Evolutionary conservation across 2,113 vertebrate species (phyloP).

Genomic region (Micronycteris hirsuta): DNA sequence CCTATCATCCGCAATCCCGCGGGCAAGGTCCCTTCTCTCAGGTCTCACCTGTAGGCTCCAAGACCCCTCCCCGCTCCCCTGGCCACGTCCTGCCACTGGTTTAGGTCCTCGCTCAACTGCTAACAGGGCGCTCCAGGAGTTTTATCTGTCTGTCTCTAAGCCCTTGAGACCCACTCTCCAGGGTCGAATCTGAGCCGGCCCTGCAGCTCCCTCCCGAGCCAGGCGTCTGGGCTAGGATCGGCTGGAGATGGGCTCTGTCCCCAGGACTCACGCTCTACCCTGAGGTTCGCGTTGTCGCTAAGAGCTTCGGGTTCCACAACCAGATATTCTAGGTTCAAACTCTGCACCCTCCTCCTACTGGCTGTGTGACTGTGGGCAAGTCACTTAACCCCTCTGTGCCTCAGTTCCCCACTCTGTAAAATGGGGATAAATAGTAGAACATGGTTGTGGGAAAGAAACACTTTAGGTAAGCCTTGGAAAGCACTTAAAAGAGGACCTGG

Average conservation of each 20-base stretch:
- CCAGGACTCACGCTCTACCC: neutral
- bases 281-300: neutral
- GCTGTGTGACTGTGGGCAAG: neutral
- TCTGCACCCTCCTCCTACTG: neutral
- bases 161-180: neutral
- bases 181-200: slow-evolving; percentile 44
- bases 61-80: neutral
- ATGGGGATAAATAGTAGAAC: neutral
- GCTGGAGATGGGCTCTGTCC: neutral
- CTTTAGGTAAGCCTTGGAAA: neutral
- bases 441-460: neutral
- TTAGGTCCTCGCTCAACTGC: neutral
- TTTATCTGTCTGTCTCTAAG: neutral
- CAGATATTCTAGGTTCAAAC: neutral
- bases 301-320: neutral
- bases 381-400: neutral
- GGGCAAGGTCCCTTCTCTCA: neutral
- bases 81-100: too few relatives aligned
- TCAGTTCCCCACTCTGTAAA: neutral
- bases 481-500: neutral
- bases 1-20: neutral
- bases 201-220: slow-evolving; percentile 82
- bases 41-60: neutral
- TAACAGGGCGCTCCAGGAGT: neutral
- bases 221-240: slow-evolving; percentile 73